Conservation (phyloP, 2,888 invertebrate species). For the Megamerina dolium region DNA sequence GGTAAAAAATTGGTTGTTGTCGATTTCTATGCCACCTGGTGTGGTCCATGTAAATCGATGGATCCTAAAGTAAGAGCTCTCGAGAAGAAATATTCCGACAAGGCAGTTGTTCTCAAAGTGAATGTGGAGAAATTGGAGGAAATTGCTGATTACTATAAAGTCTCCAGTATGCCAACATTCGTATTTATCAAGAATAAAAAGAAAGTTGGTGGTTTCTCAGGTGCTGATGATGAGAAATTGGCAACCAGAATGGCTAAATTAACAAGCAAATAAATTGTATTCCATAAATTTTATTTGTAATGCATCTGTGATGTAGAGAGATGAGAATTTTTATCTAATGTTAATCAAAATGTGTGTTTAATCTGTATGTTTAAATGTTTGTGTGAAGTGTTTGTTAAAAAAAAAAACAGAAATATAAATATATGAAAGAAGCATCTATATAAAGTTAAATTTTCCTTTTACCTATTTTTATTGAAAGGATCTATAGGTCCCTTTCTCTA, state of each 20-base stretch:
- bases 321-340: no score
- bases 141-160: constrained; percentile 20
- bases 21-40: constrained; percentile 66
- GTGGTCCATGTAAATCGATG: constrained; percentile 25
- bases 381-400: no score
- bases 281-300: not conserved
- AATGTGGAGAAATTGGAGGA: constrained; percentile 24
- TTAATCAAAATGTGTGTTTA: no score
- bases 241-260: constrained; percentile 26
- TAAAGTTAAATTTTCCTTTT: no score
- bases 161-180: constrained; percentile 29
- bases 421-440: no score
- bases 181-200: constrained; percentile 28
- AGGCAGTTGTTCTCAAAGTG: constrained; percentile 20
- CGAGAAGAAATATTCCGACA: constrained; percentile 15
- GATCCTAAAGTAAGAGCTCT: constrained; percentile 18
- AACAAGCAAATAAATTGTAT: constrained; percentile 20
- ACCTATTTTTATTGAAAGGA: no score
- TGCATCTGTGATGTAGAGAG: not conserved
- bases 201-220: constrained; percentile 24
- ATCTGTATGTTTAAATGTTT: no score
- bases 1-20: constrained; percentile 75
- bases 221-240: constrained; percentile 30
- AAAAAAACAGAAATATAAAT: no score
- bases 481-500: no score